Conservation (phyloP, 2,113 vertebrate genomes). For the Notechis scutatus region DNA sequence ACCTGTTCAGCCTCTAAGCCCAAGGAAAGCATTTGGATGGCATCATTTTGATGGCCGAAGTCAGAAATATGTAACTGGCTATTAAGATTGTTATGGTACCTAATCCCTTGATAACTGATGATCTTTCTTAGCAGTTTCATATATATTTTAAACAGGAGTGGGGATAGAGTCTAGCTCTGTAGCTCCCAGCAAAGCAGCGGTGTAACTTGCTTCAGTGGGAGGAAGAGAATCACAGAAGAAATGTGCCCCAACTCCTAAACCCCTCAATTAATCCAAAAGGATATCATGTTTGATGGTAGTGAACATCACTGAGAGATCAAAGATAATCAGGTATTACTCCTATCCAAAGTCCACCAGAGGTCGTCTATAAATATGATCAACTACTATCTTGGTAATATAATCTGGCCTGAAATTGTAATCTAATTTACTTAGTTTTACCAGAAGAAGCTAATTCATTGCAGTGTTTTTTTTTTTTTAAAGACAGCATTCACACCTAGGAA, state of each 20-base stretch:
- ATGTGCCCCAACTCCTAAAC: neutral
- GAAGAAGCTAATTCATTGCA: neutral
- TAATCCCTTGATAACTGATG: neutral
- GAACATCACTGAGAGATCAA: neutral
- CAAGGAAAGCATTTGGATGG: neutral
- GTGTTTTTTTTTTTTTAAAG: neutral
- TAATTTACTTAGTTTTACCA: neutral
- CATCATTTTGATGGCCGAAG: neutral
- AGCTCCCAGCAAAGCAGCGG: neutral
- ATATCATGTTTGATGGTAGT: neutral
- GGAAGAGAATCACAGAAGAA: neutral
- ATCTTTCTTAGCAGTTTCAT: neutral
- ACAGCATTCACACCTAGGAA: neutral
- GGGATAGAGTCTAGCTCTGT: neutral
- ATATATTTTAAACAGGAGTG: neutral
- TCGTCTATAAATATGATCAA: neutral
- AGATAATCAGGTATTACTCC: neutral
- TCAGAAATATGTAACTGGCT: neutral
- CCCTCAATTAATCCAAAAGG: neutral
- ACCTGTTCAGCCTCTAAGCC: neutral
- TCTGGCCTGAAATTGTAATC: neutral
- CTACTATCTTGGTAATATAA: neutral
- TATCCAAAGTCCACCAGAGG: neutral
- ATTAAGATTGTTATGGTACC: neutral
- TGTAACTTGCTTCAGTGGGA: neutral